Evolutionary conservation across 2,797 vertebrate genomes (phyloP), one percentile per base, ranked within the genome.

Genomic region (Pampus argenteus): DNA sequence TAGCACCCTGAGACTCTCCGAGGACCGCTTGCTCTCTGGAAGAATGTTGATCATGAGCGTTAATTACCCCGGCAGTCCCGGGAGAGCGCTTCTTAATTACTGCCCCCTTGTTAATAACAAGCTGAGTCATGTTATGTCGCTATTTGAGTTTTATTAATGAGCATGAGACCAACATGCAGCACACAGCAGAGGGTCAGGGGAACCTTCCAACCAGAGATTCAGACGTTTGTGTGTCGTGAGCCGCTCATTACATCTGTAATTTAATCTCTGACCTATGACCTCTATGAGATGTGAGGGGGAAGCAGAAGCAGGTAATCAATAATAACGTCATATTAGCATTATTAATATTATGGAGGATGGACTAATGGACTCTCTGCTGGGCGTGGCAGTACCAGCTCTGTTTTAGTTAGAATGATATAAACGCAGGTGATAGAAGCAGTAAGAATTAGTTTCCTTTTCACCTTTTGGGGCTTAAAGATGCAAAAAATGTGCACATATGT

Each of bases 41-140:
- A 58, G 29, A 62, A 56, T 74, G 88, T 73, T 87, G 77, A 84
- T 77, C 23, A 55, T 74, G 48, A 82, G 64, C 0, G 17, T 83
- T 91, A 89, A 92, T 91, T 85, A 84, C 72, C 42, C 66, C 0
- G 25, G 2, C 14, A 2, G 54, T 77, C 84, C 65, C 70, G 1
- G 34, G 4, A 82, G 82, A 78, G 55, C 73, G 48, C 48, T 51
- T 55, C 80, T 77, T 89, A 85, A 88, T 88, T 76, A 84, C 75
- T 40, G 50, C 44, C 73, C 76, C 47, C 78, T 67, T 71, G 78
- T 67, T 83, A 81, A 82, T 82, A 84, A 82, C 77, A 73, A 67
- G 75, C 70, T 64, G 11, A 63, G 61, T 50, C 55, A 48, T 72
- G 70, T 55, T 55, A 5, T 34, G 60, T 22, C 58, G 59, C 74